Conservation (phyloP, 2,888 invertebrate genomes). For the Elysia crispata region DNA sequence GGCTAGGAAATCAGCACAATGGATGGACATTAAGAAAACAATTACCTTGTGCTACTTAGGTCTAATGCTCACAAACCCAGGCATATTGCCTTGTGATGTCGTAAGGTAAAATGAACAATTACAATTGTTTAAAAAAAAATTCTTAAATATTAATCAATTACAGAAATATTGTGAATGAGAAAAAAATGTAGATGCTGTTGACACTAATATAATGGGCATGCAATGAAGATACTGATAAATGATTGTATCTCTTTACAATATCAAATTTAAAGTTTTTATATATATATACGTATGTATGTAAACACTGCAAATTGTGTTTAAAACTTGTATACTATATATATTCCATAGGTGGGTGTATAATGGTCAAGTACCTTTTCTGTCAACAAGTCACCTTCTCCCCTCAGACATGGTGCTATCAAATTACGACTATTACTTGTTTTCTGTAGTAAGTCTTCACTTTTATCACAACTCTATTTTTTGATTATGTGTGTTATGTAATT, state of each 20-base stretch:
- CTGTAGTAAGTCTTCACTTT: slow-evolving; percentile 47
- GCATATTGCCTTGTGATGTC: slow-evolving; percentile 62
- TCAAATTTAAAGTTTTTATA: no score
- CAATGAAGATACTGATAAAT: no score
- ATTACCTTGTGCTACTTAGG: slow-evolving; percentile 63
- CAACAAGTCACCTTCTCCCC: slow-evolving; percentile 55
- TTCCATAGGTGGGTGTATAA: slow-evolving; percentile 49
- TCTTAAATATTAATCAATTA: no score
- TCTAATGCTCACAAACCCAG: slow-evolving; percentile 60
- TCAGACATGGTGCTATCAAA: slow-evolving; percentile 59
- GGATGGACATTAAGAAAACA: slow-evolving; percentile 59
- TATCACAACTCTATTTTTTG: neutral
- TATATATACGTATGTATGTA: no score
- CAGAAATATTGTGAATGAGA: no score
- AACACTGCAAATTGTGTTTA: neutral
- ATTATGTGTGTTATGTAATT: neutral
- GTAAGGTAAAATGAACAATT: slow-evolving; percentile 57
- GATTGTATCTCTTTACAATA: no score
- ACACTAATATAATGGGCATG: no score
- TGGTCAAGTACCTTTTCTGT: slow-evolving; percentile 58
- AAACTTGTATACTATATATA: neutral
- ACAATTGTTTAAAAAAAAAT: no score
- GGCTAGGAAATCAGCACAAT: slow-evolving; percentile 33
- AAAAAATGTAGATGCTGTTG: no score
- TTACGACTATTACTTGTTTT: slow-evolving; percentile 54